A percentile compares a stretch with the other conserved stretches of the same genome.
phyloP scores from a whole-genome alignment of 1,140 invertebrate genomes.

The Lethrus apterus region DNA sequence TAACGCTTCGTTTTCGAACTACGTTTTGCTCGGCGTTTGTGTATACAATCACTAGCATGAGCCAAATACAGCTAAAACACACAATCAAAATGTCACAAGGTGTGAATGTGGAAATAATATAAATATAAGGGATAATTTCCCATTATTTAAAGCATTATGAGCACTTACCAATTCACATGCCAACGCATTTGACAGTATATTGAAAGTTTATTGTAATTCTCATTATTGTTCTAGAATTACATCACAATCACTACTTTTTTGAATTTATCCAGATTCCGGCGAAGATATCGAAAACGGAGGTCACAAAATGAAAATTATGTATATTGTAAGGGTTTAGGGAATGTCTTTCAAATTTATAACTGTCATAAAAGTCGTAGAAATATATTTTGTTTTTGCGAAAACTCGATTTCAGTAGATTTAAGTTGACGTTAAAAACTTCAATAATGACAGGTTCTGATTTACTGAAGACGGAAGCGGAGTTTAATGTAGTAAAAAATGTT shows the following conservation, averaged over 20 bases:
- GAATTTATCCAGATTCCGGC: background rate
- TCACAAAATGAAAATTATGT: background rate
- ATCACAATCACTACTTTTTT: background rate
- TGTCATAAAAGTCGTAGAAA: conserved; percentile 5
- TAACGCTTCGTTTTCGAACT: conserved; percentile 15
- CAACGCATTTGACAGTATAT: conserved; percentile 22
- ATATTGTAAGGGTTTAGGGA: background rate
- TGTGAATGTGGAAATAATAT: conserved; percentile 12
- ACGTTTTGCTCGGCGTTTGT: conserved; percentile 1
- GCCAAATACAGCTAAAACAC: conserved; percentile 12
- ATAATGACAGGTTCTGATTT: too few relatives aligned
- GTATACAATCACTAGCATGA: conserved; percentile 18
- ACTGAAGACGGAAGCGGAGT: too few relatives aligned
- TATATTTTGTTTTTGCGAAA: too few relatives aligned
- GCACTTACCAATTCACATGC: conserved; percentile 22
- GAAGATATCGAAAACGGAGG: background rate
- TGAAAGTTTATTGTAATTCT: conserved; percentile 10
- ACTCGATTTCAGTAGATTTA: too few relatives aligned
- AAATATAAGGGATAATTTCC: conserved; percentile 1
- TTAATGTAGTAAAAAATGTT: too few relatives aligned
- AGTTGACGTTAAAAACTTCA: too few relatives aligned
- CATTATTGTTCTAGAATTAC: conserved; percentile 18
- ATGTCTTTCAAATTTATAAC: conserved; percentile 10
- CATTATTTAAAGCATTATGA: background rate
- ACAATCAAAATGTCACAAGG: too few relatives aligned